Evolutionary conservation across 37 sponge, comb jelly and placozoan genomes (phyloP).

Genomic region (Halichondria panicea): DNA sequence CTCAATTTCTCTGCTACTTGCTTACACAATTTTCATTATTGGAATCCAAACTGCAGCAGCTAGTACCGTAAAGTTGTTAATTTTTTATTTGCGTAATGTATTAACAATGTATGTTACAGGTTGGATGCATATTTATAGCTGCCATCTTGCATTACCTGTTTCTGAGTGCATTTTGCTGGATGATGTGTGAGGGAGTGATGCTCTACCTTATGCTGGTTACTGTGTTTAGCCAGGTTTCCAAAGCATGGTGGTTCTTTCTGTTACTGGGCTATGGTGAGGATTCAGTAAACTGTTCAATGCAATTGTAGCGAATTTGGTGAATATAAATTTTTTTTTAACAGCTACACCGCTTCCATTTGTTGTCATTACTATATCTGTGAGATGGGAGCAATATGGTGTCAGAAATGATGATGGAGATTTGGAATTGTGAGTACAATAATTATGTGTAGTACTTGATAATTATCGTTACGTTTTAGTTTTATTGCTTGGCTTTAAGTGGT

Average conservation of each 20-base stretch:
- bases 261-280: slow-evolving; percentile 47
- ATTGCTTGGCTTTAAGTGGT: too few relatives aligned
- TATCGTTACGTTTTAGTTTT: too few relatives aligned
- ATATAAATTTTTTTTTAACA: too few relatives aligned
- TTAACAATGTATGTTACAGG: too few relatives aligned
- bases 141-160: slow-evolving; percentile 53
- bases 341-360: too few relatives aligned
- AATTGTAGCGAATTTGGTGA: too few relatives aligned
- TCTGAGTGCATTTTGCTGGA: slow-evolving; percentile 63
- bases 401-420: too few relatives aligned
- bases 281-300: too few relatives aligned
- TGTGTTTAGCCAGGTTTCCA: slow-evolving; percentile 32
- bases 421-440: too few relatives aligned
- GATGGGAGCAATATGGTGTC: too few relatives aligned
- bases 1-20: slow-evolving; percentile 1
- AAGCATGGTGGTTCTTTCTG: slow-evolving; percentile 57
- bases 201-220: slow-evolving; percentile 63
- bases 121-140: slow-evolving; percentile 7
- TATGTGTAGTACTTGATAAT: slow-evolving; percentile 29
- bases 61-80: not conserved
- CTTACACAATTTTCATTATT: slow-evolving; percentile 8
- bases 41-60: slow-evolving; percentile 14
- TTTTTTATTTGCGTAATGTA: not conserved
- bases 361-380: too few relatives aligned
- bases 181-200: slow-evolving; percentile 72